phyloP scores from a whole-genome alignment of 2,113 vertebrate genomes.

The Rutilus rutilus region DNA sequence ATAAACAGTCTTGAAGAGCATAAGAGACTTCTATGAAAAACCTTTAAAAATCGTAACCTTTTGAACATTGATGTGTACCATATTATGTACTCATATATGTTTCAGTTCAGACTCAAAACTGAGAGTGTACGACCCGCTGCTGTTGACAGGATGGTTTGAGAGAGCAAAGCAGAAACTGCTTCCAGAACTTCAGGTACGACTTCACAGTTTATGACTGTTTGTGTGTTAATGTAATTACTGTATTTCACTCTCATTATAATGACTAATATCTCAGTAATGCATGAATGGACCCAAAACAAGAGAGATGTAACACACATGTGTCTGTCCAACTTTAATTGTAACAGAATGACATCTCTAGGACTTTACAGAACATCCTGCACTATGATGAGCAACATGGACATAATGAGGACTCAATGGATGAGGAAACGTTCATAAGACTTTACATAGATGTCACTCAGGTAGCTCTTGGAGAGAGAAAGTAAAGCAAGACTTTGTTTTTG shows the following conservation, averaged over 20 bases:
- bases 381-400: neutral
- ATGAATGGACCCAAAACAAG: neutral
- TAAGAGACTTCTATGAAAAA: neutral
- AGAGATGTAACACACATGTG: neutral
- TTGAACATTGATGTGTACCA: neutral
- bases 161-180: slow-evolving; percentile 56
- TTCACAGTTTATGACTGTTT: neutral
- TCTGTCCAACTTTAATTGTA: slow-evolving; percentile 12
- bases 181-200: slow-evolving; percentile 51
- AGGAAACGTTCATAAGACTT: slow-evolving; percentile 57
- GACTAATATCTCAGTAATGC: neutral
- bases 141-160: slow-evolving; percentile 39
- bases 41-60: neutral
- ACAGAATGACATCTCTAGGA: slow-evolving; percentile 37
- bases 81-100: slow-evolving; percentile 25
- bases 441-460: slow-evolving; percentile 69
- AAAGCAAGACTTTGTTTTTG: neutral
- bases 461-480: neutral
- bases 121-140: slow-evolving; percentile 39
- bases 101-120: slow-evolving; percentile 54
- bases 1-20: neutral
- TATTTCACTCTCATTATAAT: neutral
- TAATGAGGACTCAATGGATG: neutral
- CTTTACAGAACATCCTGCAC: slow-evolving; percentile 36
- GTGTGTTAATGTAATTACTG: neutral